Conservation (phyloP, 1,140 invertebrate species). For the Prorops nasuta region DNA sequence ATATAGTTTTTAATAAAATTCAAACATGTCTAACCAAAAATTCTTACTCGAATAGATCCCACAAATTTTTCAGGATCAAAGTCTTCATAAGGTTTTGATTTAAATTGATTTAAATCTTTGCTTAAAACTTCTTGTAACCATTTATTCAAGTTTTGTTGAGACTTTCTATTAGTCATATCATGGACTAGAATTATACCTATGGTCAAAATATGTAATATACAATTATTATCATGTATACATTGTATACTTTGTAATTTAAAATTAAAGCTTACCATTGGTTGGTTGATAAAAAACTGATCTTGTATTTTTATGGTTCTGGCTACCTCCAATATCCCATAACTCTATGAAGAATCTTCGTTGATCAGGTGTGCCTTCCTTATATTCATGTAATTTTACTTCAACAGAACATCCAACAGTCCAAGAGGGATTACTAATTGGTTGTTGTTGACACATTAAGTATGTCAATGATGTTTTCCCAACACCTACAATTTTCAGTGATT, state of each 20-base stretch:
- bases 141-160: conserved; percentile 87
- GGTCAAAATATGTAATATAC: conserved; percentile 17
- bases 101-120: conserved; percentile 64
- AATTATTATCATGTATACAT: conserved; percentile 7
- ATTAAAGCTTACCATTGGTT: conserved; percentile 75
- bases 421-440: conserved; percentile 78
- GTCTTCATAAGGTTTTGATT: conserved; percentile 60
- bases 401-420: conserved; percentile 96
- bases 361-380: conserved; percentile 87
- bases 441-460: conserved; percentile 86
- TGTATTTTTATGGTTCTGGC: conserved; percentile 86
- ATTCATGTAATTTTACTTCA: conserved; percentile 94
- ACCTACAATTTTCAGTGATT: conserved; percentile 51
- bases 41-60: conserved; percentile 67
- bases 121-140: conserved; percentile 91
- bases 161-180: conserved; percentile 94
- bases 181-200: conserved; percentile 90
- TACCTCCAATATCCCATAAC: conserved; percentile 95
- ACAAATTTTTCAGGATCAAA: conserved; percentile 92
- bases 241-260: conserved; percentile 11
- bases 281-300: conserved; percentile 90
- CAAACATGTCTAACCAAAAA: not conserved
- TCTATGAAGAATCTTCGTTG: conserved; percentile 93
- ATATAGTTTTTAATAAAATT: conserved; percentile 5
- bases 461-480: conserved; percentile 95